Evolutionary conservation across 2,888 invertebrate species (phyloP), one percentile per base, ranked within the genome.

Genomic region (Apamea epomidion): DNA sequence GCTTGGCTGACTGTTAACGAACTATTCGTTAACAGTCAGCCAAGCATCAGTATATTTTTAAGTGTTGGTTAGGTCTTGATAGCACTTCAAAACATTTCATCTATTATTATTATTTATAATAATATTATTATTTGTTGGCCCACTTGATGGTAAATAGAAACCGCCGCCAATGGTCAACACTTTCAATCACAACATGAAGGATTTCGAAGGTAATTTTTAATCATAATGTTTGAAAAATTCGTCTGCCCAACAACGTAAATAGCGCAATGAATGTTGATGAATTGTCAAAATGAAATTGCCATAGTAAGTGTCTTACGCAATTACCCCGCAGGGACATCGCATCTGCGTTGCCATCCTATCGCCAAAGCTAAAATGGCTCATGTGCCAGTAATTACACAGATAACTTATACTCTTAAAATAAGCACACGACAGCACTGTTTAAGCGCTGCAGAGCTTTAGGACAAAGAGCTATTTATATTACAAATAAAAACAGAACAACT

Each of bases 1-100:
- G 72, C 77, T 82, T 58, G 48, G 21, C 48, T n/a, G 21, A 32
- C 58, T 48, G 29, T 72, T 71, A 82, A 70, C 51, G 3, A 82
- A 70, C 58, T 42, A 71, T 42, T 32, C 16, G 37, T 37, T 37
- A 37, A 2, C 37, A 37, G 37, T 37, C 37, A 37, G 37, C 6
- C 37, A 37, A 37, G 37, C 37, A 37, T 42, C 42, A 42, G 42
- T 42, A 42, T 0, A 7, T 42, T 42, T 42, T 42, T 7, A 7
- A 42, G 4, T 25, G 67, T 18, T 62, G 16, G 25, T 29, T 69
- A n/a, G n/a, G 21, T 62, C 68, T 81, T 45, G 60, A 51, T 51
- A 58, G 29, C 1, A 82, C 37, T 76, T 37, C 42, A 16, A 42
- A 70, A 67, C 2, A 71, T 71, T 75, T 16, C 4, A 42, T 29